These are phyloP conservation scores for Meloidogyne chitwoodi DNA, from an alignment of 1,140 invertebrate genomes.

Conservation along the genomic window DNA sequence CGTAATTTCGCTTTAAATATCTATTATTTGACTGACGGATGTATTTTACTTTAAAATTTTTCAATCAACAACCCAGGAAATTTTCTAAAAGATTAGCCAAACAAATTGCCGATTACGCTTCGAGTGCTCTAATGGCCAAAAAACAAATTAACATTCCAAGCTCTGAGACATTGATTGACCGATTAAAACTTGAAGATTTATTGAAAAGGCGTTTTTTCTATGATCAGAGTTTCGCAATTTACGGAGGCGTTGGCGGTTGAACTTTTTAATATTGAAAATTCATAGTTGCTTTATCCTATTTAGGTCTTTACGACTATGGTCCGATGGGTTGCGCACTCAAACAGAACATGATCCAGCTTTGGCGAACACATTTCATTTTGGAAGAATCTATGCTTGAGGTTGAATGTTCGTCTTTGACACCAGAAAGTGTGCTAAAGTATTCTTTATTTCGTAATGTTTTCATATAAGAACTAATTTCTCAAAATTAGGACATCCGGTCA, in stretches of 20 bases:
- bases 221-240: slow-evolving; percentile 98
- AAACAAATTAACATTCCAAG: neutral
- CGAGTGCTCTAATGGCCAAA: neutral
- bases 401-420: slow-evolving; percentile 92
- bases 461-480: neutral
- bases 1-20: neutral
- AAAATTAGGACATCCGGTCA: slow-evolving; percentile 81
- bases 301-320: slow-evolving; percentile 89
- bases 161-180: slow-evolving; percentile 72
- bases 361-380: slow-evolving; percentile 92
- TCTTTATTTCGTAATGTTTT: slow-evolving; percentile 20
- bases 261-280: neutral
- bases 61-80: neutral
- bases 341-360: slow-evolving; percentile 81
- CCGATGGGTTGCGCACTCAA: slow-evolving; percentile 99
- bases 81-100: slow-evolving; percentile 9
- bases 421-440: slow-evolving; percentile 86
- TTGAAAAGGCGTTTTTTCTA: slow-evolving; percentile 94
- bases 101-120: neutral
- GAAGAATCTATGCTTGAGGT: slow-evolving; percentile 98
- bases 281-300: slow-evolving; percentile 55
- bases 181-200: slow-evolving; percentile 90
- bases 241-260: slow-evolving; percentile 73
- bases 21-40: neutral
- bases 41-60: slow-evolving; percentile 1